Conservation (phyloP, 2,888 invertebrate species). For the Anaspis maculata region DNA sequence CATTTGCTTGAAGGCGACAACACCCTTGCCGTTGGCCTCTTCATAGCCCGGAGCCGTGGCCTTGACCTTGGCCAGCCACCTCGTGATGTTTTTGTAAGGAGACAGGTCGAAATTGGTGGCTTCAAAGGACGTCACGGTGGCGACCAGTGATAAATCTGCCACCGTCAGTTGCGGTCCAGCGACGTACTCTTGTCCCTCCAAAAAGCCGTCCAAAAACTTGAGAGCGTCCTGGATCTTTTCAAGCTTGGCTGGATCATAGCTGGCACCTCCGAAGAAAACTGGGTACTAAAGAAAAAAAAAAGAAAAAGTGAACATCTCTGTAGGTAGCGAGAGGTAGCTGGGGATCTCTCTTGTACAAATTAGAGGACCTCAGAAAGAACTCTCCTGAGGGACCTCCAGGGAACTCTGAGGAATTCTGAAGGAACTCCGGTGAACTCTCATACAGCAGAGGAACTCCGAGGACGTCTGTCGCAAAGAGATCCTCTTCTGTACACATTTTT, state of each 20-base stretch:
- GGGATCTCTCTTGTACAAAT: no score
- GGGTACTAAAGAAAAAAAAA: slow-evolving; percentile 31
- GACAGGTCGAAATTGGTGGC: slow-evolving; percentile 55
- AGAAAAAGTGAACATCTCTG: slow-evolving; percentile 1
- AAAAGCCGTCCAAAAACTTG: slow-evolving; percentile 60
- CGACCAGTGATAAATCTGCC: slow-evolving; percentile 65
- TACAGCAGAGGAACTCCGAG: no score
- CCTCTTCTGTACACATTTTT: no score
- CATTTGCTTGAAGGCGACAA: slow-evolving; percentile 30
- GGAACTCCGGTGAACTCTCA: no score
- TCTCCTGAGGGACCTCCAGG: no score
- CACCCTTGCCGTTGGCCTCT: slow-evolving; percentile 36
- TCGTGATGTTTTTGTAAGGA: slow-evolving; percentile 59
- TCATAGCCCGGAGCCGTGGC: slow-evolving; percentile 50
- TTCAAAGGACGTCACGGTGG: slow-evolving; percentile 62
- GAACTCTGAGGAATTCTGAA: no score
- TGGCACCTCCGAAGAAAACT: slow-evolving; percentile 41
- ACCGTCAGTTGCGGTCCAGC: slow-evolving; percentile 68
- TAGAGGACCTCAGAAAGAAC: no score
- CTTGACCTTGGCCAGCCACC: slow-evolving; percentile 54
- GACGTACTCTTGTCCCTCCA: slow-evolving; percentile 60
- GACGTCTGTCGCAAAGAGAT: no score
- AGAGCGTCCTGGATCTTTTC: slow-evolving; percentile 62
- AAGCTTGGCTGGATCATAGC: slow-evolving; percentile 54
- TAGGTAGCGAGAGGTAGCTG: no score